Conservation (phyloP, 2,888 invertebrate species). For the Pseudeuparius sepicola region DNA sequence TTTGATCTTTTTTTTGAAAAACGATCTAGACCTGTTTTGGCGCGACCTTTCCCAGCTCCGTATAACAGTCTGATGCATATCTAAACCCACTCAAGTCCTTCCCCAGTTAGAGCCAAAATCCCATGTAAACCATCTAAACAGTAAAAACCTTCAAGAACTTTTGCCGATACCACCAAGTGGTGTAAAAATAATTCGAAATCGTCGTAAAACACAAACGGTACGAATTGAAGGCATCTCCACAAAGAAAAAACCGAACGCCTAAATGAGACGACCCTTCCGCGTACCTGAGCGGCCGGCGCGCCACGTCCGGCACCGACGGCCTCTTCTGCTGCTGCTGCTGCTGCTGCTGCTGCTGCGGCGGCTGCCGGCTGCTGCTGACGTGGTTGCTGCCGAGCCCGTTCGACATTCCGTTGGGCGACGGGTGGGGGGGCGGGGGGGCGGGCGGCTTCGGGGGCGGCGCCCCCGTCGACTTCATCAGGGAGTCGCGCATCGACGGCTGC, state of each 20-base stretch:
- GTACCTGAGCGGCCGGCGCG: conserved; percentile 63
- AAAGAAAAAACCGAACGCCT: background rate
- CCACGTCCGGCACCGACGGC: conserved; percentile 52
- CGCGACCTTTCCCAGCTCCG: too few species aligned
- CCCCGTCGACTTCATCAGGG: conserved; percentile 26
- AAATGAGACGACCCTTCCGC: conserved; percentile 9
- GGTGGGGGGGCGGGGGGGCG: conserved; percentile 25
- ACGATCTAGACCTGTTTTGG: too few species aligned
- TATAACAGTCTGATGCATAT: too few species aligned
- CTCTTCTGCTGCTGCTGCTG: conserved; percentile 40
- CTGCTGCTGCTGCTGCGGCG: conserved; percentile 33
- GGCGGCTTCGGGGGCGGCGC: background rate
- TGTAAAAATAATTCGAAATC: too few species aligned
- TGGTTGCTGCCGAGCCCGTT: conserved; percentile 36
- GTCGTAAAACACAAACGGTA: background rate
- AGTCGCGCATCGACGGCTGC: conserved; percentile 33
- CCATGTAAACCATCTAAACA: too few species aligned
- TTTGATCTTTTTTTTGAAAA: too few species aligned
- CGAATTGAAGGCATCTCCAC: background rate
- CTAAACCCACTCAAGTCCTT: too few species aligned
- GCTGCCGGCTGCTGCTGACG: conserved; percentile 38
- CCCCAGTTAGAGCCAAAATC: too few species aligned
- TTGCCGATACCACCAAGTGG: too few species aligned
- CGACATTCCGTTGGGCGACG: conserved; percentile 30
- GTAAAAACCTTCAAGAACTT: too few species aligned